A percentile compares a stretch with the other conserved stretches of the same genome.
phyloP scores from a whole-genome alignment of 2,113 vertebrate genomes.

The Probosciger aterrimus region DNA sequence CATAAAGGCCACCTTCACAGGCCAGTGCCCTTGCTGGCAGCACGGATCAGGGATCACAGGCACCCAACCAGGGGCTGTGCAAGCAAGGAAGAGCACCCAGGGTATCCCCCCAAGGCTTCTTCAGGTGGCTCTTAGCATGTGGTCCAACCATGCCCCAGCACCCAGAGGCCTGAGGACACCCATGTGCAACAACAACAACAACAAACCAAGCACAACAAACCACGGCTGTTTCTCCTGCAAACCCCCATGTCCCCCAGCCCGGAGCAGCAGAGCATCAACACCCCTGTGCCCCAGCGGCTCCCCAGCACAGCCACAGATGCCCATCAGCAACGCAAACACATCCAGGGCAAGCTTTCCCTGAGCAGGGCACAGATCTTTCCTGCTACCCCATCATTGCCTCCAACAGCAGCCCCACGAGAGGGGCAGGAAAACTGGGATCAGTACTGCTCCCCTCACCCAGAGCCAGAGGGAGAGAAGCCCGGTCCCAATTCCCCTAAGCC shows the following conservation, averaged over 20 bases:
- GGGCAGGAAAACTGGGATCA: background rate
- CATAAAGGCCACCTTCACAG: constrained; percentile 20
- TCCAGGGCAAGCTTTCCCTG: accelerated
- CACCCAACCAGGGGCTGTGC: background rate
- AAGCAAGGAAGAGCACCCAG: background rate
- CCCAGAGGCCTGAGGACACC: background rate
- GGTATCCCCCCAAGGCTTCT: background rate
- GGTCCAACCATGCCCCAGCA: accelerated
- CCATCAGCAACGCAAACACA: accelerated
- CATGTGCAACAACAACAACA: accelerated
- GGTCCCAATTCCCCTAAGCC: background rate
- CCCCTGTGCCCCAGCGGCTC: accelerated
- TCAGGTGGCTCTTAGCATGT: accelerated
- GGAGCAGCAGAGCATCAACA: background rate
- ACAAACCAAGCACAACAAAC: background rate
- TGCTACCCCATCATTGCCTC: background rate
- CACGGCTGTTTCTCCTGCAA: accelerated
- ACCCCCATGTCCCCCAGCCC: accelerated
- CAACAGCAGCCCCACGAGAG: background rate
- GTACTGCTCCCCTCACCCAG: background rate
- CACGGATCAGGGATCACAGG: background rate
- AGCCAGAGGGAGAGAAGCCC: background rate
- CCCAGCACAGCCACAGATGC: background rate
- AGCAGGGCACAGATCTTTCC: background rate
- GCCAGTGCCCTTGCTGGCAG: background rate